Evolutionary conservation across 2,113 vertebrate species (phyloP).

Genomic region (Eurypyga helias): DNA sequence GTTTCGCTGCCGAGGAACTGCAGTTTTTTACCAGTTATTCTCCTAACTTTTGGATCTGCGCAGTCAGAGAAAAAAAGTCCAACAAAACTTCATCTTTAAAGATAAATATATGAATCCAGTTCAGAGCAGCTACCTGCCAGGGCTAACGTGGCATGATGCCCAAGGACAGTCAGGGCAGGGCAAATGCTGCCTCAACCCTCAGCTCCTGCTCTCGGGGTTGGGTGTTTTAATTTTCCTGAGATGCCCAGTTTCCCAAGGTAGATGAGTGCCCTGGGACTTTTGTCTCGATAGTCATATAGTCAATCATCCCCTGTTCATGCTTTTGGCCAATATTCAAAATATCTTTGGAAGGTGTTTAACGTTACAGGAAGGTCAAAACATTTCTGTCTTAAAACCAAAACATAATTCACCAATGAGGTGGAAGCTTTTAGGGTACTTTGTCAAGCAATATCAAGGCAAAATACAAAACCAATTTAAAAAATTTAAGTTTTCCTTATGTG

Average conservation of each 20-base stretch:
- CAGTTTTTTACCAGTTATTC: background rate
- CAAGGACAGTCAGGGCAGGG: background rate
- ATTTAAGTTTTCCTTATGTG: background rate
- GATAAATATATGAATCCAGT: background rate
- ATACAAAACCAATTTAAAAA: background rate
- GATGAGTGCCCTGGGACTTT: background rate
- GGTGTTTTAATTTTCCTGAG: background rate
- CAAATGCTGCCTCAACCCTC: background rate
- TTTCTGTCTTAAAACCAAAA: background rate
- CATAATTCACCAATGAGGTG: background rate
- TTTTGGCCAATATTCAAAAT: background rate
- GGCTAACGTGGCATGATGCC: accelerated
- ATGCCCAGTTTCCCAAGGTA: background rate
- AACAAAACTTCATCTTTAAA: background rate
- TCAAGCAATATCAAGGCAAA: background rate
- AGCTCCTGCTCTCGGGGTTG: background rate
- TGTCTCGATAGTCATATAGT: background rate
- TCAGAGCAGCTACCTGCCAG: background rate
- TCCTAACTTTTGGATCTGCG: background rate
- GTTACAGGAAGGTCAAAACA: background rate
- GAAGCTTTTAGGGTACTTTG: background rate
- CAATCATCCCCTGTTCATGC: accelerated
- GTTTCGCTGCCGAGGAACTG: background rate
- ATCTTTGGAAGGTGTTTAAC: background rate
- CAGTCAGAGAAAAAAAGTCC: background rate